phyloP scores from a whole-genome alignment of 2,797 vertebrate species.

The Cyprinodon diabolis region DNA sequence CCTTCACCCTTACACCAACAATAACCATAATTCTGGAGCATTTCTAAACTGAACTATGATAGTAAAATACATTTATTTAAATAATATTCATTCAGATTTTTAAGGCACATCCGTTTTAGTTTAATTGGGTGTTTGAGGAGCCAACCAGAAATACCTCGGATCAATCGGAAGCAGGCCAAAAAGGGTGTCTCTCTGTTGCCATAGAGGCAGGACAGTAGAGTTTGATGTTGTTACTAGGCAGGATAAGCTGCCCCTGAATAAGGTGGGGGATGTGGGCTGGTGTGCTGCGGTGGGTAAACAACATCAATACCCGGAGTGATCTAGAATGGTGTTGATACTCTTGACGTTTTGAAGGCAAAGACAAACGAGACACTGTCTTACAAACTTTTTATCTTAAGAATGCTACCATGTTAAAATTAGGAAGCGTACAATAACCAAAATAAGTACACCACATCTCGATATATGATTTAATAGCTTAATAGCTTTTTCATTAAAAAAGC shows the following conservation, averaged over 20 bases:
- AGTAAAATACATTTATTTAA: neutral
- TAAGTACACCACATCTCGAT: neutral
- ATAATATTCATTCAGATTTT: neutral
- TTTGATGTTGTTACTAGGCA: slow-evolving; percentile 79
- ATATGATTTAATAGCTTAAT: neutral
- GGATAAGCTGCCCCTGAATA: slow-evolving; percentile 57
- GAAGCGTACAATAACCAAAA: neutral
- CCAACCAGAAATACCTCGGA: slow-evolving; percentile 45
- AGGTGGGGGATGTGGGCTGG: slow-evolving; percentile 46
- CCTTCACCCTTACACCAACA: neutral
- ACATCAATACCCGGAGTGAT: slow-evolving; percentile 21
- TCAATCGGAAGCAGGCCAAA: slow-evolving; percentile 58
- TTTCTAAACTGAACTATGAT: neutral
- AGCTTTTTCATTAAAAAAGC: neutral
- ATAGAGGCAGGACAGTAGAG: slow-evolving; percentile 82
- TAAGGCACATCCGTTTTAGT: slow-evolving; percentile 5
- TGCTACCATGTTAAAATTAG: neutral
- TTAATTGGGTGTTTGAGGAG: slow-evolving; percentile 53
- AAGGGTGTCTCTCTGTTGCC: slow-evolving; percentile 74
- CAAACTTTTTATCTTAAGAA: neutral
- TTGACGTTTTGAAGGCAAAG: neutral
- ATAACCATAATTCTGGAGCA: neutral
- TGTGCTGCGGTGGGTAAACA: slow-evolving; percentile 50
- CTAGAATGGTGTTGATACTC: neutral
- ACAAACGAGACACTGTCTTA: neutral